These are phyloP conservation scores for Diabrotica virgifera DNA, from an alignment of 1,140 invertebrate genomes.

Conservation along the genomic window DNA sequence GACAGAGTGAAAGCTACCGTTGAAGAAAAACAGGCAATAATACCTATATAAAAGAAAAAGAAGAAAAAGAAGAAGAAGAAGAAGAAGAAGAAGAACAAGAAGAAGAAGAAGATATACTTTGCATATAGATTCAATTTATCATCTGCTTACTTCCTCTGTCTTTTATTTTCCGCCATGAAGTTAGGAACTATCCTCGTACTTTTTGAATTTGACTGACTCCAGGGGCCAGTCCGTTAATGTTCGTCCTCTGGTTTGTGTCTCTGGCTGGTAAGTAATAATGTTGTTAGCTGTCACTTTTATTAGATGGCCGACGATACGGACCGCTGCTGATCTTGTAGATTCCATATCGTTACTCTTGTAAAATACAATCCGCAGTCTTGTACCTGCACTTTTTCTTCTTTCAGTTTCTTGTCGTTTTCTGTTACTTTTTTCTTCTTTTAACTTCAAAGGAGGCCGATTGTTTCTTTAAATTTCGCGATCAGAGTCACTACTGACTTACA, in stretches of 20 bases:
- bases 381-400: constrained; percentile 13
- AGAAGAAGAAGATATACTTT: too few species aligned
- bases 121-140: too few species aligned
- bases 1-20: too few species aligned
- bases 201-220: too few species aligned
- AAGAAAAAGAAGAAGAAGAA: too few species aligned
- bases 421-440: constrained; percentile 10
- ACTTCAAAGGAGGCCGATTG: not conserved
- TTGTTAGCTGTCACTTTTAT: constrained; percentile 36
- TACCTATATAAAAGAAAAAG: too few species aligned
- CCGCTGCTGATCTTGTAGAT: constrained; percentile 31
- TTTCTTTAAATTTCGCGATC: constrained; percentile 9
- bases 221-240: constrained; percentile 13
- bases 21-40: too few species aligned
- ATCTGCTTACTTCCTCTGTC: too few species aligned
- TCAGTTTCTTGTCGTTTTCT: constrained; percentile 14
- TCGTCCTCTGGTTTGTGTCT: constrained; percentile 3
- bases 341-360: constrained; percentile 21
- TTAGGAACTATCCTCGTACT: too few species aligned
- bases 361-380: constrained; percentile 13
- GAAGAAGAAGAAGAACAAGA: too few species aligned
- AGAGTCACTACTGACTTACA: constrained; percentile 1
- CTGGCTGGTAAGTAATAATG: constrained; percentile 26
- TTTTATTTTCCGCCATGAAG: too few species aligned
- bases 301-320: constrained; percentile 29